Evolutionary conservation across 2,113 vertebrate genomes (phyloP), one percentile per base, ranked within the genome.

Genomic region (Ramphastos sulfuratus): DNA sequence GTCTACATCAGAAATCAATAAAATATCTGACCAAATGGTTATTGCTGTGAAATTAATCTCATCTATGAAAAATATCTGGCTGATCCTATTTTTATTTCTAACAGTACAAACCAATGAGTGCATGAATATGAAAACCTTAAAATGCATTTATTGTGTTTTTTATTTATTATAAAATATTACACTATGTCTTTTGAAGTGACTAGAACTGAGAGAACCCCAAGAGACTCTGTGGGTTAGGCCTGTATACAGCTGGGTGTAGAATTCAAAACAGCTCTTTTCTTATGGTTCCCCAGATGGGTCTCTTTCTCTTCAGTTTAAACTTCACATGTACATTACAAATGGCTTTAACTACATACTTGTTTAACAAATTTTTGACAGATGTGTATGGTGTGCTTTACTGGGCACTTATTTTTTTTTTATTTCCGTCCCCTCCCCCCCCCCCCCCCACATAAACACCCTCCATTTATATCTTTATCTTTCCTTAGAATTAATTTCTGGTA

Each of bases 1-100:
- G 8, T 59, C 90, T 88, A 37, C 9, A 12, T 0, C 2, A 72
- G 27, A 87, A 92, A 35, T 61, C 37, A 92, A 35, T 88, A 92
- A 94, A 93, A 90, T 89, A 69, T 46, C 66, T 63, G 63, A 88
- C 44, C 28, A 93, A 90, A 74, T 63, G 23, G 31, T 73, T 94
- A 91, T 30, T 84, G 52, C 23, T 67, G 72, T 60, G 46, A 58
- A 88, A 87, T 48, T 87, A 66, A 82, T 65, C 12, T 95, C 48
- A 82, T 31, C 28, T 42, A 52, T 20, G 42, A 93, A 87, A 77
- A 73, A 12, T 33, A 84, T 42, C 35, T 75, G 33, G 23, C 48
- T 56, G 37, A 20, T 46, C 35, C 18, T 79, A 28, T 88, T 82
- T 88, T 31, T 64, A 93, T 74, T 92, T 83, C 46, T 35, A 93